Evolutionary conservation across 2,113 vertebrate species (phyloP).

Genomic region (Cyanistes caeruleus): DNA sequence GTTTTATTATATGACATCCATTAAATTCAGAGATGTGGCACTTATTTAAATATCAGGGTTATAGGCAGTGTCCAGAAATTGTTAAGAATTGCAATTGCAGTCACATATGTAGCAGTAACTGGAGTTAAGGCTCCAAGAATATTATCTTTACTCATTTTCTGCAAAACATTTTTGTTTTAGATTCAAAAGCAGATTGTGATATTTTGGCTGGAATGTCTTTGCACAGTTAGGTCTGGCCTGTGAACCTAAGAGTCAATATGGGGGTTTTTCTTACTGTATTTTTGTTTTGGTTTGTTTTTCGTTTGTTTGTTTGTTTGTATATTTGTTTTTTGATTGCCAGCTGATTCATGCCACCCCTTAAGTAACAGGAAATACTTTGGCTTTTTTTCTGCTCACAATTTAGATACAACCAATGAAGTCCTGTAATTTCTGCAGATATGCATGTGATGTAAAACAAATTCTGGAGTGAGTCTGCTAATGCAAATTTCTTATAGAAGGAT

Average conservation of each 20-base stretch:
- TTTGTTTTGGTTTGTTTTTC: too few species aligned
- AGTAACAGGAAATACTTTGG: not conserved
- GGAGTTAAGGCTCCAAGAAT: not conserved
- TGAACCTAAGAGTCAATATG: not conserved
- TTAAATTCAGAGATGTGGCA: not conserved
- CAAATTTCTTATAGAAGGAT: not conserved
- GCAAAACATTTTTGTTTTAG: not conserved
- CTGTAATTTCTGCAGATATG: constrained; percentile 33
- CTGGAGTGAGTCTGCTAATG: not conserved
- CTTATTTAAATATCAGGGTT: not conserved
- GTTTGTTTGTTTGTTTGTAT: not conserved
- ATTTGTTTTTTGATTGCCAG: not conserved
- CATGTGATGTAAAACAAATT: constrained; percentile 23
- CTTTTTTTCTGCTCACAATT: not conserved
- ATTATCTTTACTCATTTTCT: not conserved
- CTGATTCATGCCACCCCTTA: not conserved
- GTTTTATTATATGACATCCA: not conserved
- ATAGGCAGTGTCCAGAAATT: not conserved
- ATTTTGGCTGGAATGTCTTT: not conserved
- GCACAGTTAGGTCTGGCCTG: not conserved
- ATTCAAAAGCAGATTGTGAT: not conserved
- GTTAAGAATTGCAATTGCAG: not conserved
- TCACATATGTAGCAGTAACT: not conserved
- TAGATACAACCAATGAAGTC: not conserved
- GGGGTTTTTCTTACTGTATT: not conserved